These are phyloP conservation scores for Schizopygopsis malacanthus DNA, from an alignment of 2,797 vertebrate species.

Conservation along the genomic window DNA sequence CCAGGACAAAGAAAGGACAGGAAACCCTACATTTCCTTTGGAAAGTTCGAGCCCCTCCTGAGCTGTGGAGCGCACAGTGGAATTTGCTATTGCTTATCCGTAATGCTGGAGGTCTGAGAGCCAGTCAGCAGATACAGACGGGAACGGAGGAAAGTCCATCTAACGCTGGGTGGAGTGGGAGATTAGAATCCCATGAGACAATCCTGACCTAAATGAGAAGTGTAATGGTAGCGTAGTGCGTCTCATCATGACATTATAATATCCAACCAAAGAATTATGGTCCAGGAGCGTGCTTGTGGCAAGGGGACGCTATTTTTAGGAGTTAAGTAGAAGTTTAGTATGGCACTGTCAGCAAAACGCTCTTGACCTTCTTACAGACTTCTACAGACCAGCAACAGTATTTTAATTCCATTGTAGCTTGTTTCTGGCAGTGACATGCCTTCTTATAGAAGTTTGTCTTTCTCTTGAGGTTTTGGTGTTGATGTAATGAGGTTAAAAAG, in stretches of 20 bases:
- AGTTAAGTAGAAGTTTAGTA: constrained; percentile 33
- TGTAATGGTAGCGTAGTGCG: neutral
- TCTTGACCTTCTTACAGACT: constrained; percentile 16
- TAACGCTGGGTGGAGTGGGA: constrained; percentile 50
- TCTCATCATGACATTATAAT: constrained; percentile 25
- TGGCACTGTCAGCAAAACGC: constrained; percentile 2
- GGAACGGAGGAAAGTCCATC: constrained; percentile 23
- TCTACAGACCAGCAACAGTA: neutral
- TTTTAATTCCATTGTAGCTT: neutral
- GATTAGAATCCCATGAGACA: constrained; percentile 45
- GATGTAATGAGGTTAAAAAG: neutral
- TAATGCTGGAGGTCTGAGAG: constrained; percentile 20
- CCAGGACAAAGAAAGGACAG: constrained; percentile 55
- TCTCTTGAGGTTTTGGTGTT: neutral
- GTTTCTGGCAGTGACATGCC: neutral
- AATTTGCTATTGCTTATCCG: constrained; percentile 34
- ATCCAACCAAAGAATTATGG: constrained; percentile 28
- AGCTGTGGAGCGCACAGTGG: constrained; percentile 45
- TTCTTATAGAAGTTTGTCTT: neutral
- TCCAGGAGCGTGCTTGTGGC: constrained; percentile 17
- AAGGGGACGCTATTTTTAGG: constrained; percentile 5
- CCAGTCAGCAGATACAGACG: constrained; percentile 32
- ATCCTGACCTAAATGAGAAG: constrained; percentile 1
- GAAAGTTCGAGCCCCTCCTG: constrained; percentile 51
- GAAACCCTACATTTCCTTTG: constrained; percentile 63